These are phyloP conservation scores for Cyprinus carpio DNA, from an alignment of 2,113 vertebrate species.

Conservation along the genomic window DNA sequence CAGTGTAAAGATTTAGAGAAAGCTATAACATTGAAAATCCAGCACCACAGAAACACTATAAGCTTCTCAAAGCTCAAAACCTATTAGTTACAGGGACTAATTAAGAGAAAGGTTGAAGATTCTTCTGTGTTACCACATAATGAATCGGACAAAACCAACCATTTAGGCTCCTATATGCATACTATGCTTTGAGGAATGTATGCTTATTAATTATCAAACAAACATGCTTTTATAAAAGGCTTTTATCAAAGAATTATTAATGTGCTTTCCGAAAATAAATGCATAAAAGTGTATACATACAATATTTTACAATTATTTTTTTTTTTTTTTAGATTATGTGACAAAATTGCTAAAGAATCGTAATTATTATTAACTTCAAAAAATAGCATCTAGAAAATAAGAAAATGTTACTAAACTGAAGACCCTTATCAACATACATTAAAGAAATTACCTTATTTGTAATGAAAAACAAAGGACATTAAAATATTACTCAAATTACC, in stretches of 20 bases:
- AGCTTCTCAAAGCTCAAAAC: slow-evolving; percentile 58
- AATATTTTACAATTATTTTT: neutral
- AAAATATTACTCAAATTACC: neutral
- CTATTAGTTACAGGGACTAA: slow-evolving; percentile 58
- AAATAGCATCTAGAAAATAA: too few species aligned
- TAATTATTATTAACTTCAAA: neutral
- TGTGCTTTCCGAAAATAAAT: too few species aligned
- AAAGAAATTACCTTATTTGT: neutral
- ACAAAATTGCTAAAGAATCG: neutral
- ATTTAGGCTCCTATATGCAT: neutral
- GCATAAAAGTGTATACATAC: neutral
- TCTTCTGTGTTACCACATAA: neutral
- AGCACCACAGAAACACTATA: slow-evolving; percentile 63
- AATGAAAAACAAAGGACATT: neutral
- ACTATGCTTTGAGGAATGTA: neutral
- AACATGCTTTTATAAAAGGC: neutral
- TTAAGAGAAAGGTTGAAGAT: slow-evolving; percentile 18
- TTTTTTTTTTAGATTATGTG: neutral
- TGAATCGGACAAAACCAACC: neutral
- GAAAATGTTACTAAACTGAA: neutral
- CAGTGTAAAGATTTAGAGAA: slow-evolving; percentile 30
- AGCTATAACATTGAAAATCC: slow-evolving; percentile 49
- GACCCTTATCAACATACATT: neutral
- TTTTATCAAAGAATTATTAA: neutral
- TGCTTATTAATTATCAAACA: neutral